Percentiles rank a stretch among this genome's conserved stretches.
These are phyloP conservation scores for Diglossa cyanea DNA, from an alignment of 2,797 vertebrate genomes.

Conservation along the genomic window DNA sequence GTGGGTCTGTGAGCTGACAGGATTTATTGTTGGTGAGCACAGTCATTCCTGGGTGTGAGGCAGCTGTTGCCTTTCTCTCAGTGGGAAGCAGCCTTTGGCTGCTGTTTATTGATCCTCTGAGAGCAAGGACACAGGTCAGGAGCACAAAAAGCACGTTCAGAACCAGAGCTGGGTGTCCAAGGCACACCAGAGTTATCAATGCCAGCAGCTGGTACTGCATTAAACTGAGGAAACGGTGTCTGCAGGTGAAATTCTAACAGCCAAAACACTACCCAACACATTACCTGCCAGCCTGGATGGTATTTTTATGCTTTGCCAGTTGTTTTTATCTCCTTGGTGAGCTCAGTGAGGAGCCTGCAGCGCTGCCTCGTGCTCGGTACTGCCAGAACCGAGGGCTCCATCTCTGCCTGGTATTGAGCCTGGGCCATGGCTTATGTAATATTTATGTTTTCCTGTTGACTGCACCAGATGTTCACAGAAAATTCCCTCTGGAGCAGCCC, in stretches of 20 bases:
- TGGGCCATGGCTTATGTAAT: slow-evolving; percentile 12
- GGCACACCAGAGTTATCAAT: not conserved
- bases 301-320: not conserved
- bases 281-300: not conserved
- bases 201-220: not conserved
- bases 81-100: not conserved
- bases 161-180: not conserved
- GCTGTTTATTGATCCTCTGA: not conserved
- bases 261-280: not conserved
- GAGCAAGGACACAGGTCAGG: not conserved
- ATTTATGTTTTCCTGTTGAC: slow-evolving; percentile 33
- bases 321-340: not conserved
- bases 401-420: not conserved
- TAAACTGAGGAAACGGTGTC: not conserved
- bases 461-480: slow-evolving; percentile 41
- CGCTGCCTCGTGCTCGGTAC: not conserved
- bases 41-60: not conserved
- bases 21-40: not conserved
- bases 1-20: not conserved
- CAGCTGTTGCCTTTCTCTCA: not conserved
- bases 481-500: slow-evolving; percentile 30
- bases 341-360: not conserved
- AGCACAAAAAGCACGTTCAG: not conserved
- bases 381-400: not conserved
- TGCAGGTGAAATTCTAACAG: not conserved